Evolutionary conservation across 2,888 invertebrate genomes (phyloP), one percentile per base, ranked within the genome.

Genomic region (Aproaerema taeniolella): DNA sequence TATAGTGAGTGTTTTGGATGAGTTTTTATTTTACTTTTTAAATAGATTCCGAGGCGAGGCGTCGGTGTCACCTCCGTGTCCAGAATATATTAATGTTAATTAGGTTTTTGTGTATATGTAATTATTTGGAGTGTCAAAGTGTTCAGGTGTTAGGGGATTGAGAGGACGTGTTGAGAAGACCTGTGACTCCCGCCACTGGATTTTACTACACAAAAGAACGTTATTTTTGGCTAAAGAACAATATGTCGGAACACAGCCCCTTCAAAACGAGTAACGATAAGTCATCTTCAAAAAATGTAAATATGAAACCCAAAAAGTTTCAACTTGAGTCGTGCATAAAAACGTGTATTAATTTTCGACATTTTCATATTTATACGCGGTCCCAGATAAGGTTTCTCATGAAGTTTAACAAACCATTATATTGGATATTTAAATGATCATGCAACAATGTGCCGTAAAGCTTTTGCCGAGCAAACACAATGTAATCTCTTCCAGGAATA

Each of bases 31-130:
- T 54, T 46, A 51, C 44, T 53, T 58, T 66, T 53, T 52, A 52
- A 63, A 67, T 56, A 58, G 58, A 63, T 63, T 61, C 58, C 53
- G 55, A 47, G 56, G 48, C 47, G 58, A 56, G 52, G 61, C 54
- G 55, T 52, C 56, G 65, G 55, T 64, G 67, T 69, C 67, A 56
- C 60, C 46, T 50, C 43, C 67, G 69, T 69, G 77, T 54, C 50
- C 54, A 43, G 80, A 80, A 81, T 82, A 77, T 55, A 74, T 81
- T 67, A 79, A 81, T 74, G 57, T 48, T 78, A 72, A 79, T 72
- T 67, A 65, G 49, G 46, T 58, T 58, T 68, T 68, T 63, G 57
- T 59, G 55, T 56, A 49, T 66, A 55, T 62, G 45, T 67, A 62
- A 67, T 70, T 66, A 68, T 65, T 61, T 58, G 6, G 15, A 45